Percentiles rank a stretch among this genome's conserved stretches.
phyloP scores from a whole-genome alignment of 37 sponge, comb jelly and placozoan genomes.

The Dysidea cf. avara region DNA sequence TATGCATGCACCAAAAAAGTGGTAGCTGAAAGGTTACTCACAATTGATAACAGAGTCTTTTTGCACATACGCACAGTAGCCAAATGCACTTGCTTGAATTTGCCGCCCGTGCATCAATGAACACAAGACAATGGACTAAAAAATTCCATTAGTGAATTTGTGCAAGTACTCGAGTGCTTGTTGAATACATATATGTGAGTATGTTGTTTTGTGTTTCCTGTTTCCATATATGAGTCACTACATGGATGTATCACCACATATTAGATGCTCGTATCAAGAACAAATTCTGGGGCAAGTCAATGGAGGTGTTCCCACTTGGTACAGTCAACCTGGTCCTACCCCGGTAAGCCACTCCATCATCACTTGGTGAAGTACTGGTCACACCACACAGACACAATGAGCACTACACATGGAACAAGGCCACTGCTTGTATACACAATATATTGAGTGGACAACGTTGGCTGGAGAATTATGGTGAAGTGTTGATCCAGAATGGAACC shows the following conservation, averaged over 20 bases:
- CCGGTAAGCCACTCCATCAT: constrained; percentile 12
- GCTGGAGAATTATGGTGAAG: constrained; percentile 83
- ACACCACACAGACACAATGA: constrained; percentile 47
- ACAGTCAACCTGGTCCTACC: constrained; percentile 57
- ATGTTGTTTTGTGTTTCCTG: constrained; percentile 1
- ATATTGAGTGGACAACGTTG: constrained; percentile 73
- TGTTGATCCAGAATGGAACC: constrained; percentile 63
- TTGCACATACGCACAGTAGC: no score
- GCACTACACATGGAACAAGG: constrained; percentile 84
- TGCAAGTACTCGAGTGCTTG: neutral
- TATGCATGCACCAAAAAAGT: no score
- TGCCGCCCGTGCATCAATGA: no score
- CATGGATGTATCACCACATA: no score
- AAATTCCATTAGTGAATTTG: no score
- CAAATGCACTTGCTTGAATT: no score
- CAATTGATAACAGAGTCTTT: no score
- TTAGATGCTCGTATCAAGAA: constrained; percentile 83
- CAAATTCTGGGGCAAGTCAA: constrained; percentile 88
- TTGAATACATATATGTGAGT: neutral
- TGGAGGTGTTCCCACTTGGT: constrained; percentile 85
- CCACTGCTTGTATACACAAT: constrained; percentile 84
- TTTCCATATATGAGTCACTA: neutral
- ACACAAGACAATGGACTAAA: no score
- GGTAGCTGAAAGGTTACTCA: no score
- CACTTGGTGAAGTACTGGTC: no score